Evolutionary conservation across 2,888 invertebrate species (phyloP).

Genomic region (Baccha elongata): DNA sequence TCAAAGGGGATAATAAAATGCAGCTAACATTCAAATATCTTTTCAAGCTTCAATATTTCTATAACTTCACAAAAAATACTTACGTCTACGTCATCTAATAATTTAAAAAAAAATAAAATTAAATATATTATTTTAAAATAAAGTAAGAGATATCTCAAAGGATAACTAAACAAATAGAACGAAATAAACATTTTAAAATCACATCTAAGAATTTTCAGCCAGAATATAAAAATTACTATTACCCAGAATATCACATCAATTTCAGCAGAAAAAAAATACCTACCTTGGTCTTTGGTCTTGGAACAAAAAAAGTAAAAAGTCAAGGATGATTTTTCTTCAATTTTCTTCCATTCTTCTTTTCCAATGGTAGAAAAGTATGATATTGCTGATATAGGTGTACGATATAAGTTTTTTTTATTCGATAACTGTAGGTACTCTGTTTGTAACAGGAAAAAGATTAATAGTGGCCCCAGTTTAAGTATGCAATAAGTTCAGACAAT

Average conservation of each 20-base stretch:
- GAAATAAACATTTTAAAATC: conserved; percentile 27
- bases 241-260: conserved; percentile 45
- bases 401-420: conserved; percentile 1
- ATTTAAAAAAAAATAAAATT: too few relatives aligned
- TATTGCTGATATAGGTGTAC: too few relatives aligned
- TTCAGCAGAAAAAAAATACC: conserved; percentile 1
- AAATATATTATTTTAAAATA: too few relatives aligned
- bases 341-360: background rate
- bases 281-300: background rate
- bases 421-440: conserved; percentile 36
- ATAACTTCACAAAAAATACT: too few relatives aligned
- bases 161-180: conserved; percentile 38
- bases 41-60: too few relatives aligned
- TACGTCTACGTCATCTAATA: too few relatives aligned
- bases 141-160: conserved; percentile 7
- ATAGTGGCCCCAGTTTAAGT: conserved; percentile 65
- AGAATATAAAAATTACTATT: conserved; percentile 28
- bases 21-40: too few relatives aligned
- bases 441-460: conserved; percentile 61
- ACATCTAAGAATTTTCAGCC: conserved; percentile 21
- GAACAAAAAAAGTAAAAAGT: too few relatives aligned
- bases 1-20: too few relatives aligned
- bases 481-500: conserved; percentile 71
- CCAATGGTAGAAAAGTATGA: background rate
- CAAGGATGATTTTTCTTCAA: conserved; percentile 12